Percentiles rank a stretch among this genome's conserved stretches.
These are phyloP conservation scores for Spatulosminthurus flaviceps DNA, from an alignment of 2,888 invertebrate genomes.

Conservation along the genomic window DNA sequence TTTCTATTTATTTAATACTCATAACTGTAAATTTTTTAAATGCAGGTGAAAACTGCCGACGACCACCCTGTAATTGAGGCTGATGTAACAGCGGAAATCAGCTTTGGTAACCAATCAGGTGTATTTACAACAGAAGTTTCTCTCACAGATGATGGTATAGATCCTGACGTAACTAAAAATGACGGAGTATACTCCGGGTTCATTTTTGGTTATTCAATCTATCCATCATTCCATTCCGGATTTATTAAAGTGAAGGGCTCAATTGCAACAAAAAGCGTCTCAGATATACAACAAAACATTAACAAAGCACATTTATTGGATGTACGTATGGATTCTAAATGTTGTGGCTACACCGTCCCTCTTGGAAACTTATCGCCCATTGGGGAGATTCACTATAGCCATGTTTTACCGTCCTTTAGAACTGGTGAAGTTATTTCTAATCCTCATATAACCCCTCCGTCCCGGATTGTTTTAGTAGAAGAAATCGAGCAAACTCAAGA, in stretches of 20 bases:
- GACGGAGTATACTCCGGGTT: conserved; percentile 60
- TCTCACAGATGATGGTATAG: conserved; percentile 52
- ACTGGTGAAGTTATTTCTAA: conserved; percentile 31
- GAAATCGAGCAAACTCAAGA: background rate
- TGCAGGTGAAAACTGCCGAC: conserved; percentile 29
- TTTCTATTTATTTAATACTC: conserved; percentile 12
- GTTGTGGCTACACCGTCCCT: conserved; percentile 51
- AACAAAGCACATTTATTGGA: conserved; percentile 46
- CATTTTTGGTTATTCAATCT: conserved; percentile 48
- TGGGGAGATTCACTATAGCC: background rate
- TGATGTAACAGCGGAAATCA: conserved; percentile 42
- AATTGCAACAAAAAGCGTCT: background rate
- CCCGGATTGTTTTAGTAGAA: conserved; percentile 2
- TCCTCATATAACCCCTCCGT: conserved; percentile 20
- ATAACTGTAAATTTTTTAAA: background rate
- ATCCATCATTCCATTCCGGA: conserved; percentile 47
- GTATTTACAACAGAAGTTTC: background rate
- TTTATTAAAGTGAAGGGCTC: conserved; percentile 49
- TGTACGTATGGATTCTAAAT: conserved; percentile 46
- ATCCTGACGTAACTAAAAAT: conserved; percentile 56
- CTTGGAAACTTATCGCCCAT: background rate
- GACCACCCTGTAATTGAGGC: conserved; percentile 53
- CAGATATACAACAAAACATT: background rate
- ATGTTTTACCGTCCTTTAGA: conserved; percentile 32
- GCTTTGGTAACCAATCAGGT: conserved; percentile 12